These are phyloP conservation scores for Drosophila lutescens DNA, from an alignment of 2,888 invertebrate genomes.

Conservation along the genomic window DNA sequence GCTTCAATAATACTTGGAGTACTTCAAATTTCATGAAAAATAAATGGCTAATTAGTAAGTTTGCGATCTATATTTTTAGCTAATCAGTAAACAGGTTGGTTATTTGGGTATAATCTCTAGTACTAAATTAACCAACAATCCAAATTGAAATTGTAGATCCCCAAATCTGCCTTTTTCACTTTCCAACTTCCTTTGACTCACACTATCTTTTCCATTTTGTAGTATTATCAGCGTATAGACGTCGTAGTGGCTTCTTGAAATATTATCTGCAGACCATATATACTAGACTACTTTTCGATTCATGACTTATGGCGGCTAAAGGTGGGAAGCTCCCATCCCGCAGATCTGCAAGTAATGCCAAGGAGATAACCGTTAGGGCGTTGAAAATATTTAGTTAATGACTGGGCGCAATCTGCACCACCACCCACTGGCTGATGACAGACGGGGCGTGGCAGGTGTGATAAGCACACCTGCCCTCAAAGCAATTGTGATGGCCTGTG, in stretches of 20 bases:
- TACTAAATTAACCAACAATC: not conserved
- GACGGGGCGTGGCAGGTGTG: slow-evolving; percentile 40
- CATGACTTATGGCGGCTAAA: slow-evolving; percentile 11
- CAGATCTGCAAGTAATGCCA: slow-evolving; percentile 28
- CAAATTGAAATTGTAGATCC: not conserved
- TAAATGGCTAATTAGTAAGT: not conserved
- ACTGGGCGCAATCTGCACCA: slow-evolving; percentile 42
- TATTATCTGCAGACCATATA: slow-evolving; percentile 8
- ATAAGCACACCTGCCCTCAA: slow-evolving; percentile 13
- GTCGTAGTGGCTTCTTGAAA: slow-evolving; percentile 1
- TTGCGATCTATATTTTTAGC: not conserved
- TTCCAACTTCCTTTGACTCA: not conserved
- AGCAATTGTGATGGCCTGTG: slow-evolving; percentile 21
- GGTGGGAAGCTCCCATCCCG: slow-evolving; percentile 4
- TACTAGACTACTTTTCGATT: slow-evolving; percentile 12
- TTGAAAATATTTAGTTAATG: slow-evolving; percentile 62
- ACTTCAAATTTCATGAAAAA: not conserved
- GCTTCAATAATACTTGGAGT: not conserved
- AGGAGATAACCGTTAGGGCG: slow-evolving; percentile 40
- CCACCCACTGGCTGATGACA: slow-evolving; percentile 15
- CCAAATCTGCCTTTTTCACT: not conserved
- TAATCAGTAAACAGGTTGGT: not conserved
- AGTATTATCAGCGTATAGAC: not conserved
- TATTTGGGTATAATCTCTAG: not conserved
- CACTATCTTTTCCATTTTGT: not conserved